phyloP scores from a whole-genome alignment of 1,140 invertebrate species.

The Thaumetopoea pityocampa region DNA sequence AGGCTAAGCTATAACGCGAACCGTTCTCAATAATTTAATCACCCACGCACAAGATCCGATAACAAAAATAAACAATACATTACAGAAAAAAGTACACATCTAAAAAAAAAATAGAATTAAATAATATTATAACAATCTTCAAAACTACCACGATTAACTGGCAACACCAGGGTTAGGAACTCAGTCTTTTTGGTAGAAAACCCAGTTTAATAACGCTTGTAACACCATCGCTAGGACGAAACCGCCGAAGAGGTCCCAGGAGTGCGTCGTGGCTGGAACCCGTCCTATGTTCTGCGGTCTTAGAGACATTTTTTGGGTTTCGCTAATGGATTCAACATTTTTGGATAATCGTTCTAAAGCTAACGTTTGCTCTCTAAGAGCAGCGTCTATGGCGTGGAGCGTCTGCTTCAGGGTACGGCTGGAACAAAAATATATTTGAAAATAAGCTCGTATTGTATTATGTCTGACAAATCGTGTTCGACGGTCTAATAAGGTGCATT shows the following conservation, averaged over 20 bases:
- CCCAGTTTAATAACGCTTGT: constrained; percentile 54
- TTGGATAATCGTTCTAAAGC: constrained; percentile 46
- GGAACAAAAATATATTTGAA: constrained; percentile 17
- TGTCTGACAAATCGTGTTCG: too few relatives aligned
- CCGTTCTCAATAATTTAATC: too few relatives aligned
- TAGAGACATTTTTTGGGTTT: constrained; percentile 30
- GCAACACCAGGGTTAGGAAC: constrained; percentile 10
- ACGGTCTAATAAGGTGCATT: too few relatives aligned
- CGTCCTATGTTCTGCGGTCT: constrained; percentile 30
- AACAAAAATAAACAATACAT: too few relatives aligned
- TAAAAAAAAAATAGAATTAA: too few relatives aligned
- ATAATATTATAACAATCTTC: too few relatives aligned
- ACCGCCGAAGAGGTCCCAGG: constrained; percentile 55
- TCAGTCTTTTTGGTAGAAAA: constrained; percentile 60
- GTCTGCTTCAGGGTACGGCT: constrained; percentile 57
- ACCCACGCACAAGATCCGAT: too few relatives aligned
- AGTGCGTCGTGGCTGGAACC: constrained; percentile 27
- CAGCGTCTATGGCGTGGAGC: constrained; percentile 45
- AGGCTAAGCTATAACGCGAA: too few relatives aligned
- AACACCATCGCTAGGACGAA: constrained; percentile 57
- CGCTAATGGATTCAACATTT: constrained; percentile 36
- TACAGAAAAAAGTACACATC: too few relatives aligned
- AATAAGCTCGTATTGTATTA: too few relatives aligned
- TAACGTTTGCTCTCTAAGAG: constrained; percentile 44
- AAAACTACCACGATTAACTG: too few relatives aligned